Percentiles rank a stretch among this genome's conserved stretches.
Conservation (phyloP, 2,888 invertebrate genomes). For the Tetrapedia diversipes region DNA sequence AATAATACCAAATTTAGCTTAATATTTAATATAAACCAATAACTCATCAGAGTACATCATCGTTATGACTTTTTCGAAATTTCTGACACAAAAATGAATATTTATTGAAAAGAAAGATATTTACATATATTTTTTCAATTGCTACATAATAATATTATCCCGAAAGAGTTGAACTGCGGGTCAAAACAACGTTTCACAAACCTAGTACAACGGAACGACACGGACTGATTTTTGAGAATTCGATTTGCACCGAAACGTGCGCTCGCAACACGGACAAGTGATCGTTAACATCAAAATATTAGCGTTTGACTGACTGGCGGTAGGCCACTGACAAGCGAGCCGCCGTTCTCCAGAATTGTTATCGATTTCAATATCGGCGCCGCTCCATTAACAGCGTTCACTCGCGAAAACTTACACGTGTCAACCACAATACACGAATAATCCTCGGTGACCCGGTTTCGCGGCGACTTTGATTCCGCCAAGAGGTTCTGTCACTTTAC, state of each 20-base stretch:
- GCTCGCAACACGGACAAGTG: constrained; percentile 47
- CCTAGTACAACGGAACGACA: neutral
- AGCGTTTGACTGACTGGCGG: constrained; percentile 42
- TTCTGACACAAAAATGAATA: no score
- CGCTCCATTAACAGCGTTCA: constrained; percentile 21
- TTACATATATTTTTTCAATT: no score
- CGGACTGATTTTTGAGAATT: constrained; percentile 46
- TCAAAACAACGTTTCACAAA: neutral
- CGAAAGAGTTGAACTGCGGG: neutral
- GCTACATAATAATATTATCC: no score
- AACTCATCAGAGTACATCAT: no score
- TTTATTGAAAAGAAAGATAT: no score
- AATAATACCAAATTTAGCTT: no score
- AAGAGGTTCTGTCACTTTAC: no score
- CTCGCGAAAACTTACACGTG: constrained; percentile 29
- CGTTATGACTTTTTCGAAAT: no score
- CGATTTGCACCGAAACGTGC: constrained; percentile 28
- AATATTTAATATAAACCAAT: no score
- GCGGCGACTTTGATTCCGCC: neutral
- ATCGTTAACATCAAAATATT: constrained; percentile 58
- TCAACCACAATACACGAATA: neutral
- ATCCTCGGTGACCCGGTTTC: constrained; percentile 12
- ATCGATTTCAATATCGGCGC: constrained; percentile 50
- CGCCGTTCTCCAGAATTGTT: constrained; percentile 23
- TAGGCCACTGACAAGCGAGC: constrained; percentile 27